phyloP scores from a whole-genome alignment of 2,797 vertebrate species.

The Sandelia bainsii region DNA sequence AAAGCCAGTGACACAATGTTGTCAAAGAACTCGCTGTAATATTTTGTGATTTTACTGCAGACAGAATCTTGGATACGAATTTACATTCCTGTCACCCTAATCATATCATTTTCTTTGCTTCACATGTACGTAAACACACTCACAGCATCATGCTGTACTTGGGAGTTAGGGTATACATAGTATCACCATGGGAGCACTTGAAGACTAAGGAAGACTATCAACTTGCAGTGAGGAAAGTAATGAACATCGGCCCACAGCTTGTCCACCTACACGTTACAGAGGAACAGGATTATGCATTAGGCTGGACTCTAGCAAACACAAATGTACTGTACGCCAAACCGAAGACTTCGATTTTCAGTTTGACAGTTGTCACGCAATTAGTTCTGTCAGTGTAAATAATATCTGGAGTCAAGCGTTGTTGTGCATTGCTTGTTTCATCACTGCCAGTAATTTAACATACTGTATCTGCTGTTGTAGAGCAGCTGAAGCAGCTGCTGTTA shows the following conservation, averaged over 20 bases:
- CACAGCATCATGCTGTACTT: constrained; percentile 57
- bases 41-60: constrained; percentile 57
- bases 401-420: constrained; percentile 35
- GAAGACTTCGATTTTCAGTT: constrained; percentile 68
- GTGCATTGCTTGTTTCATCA: constrained; percentile 26
- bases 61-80: constrained; percentile 49
- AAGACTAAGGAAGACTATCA: constrained; percentile 68
- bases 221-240: constrained; percentile 70
- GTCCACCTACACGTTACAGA: constrained; percentile 73
- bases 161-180: constrained; percentile 71
- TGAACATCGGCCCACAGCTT: constrained; percentile 80
- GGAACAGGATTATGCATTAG: constrained; percentile 64
- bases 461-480: constrained; percentile 7
- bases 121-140: constrained; percentile 13
- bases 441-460: constrained; percentile 21
- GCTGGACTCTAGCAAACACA: constrained; percentile 62
- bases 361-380: constrained; percentile 69
- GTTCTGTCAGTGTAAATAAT: constrained; percentile 47
- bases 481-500: constrained; percentile 33
- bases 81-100: constrained; percentile 58
- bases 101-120: constrained; percentile 55
- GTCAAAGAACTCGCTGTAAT: constrained; percentile 49
- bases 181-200: constrained; percentile 61
- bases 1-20: constrained; percentile 53
- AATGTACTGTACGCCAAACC: constrained; percentile 59